Base-by-base conservation (phyloP, 2,797 vertebrate species). In the Anguilla obscura region DNA sequence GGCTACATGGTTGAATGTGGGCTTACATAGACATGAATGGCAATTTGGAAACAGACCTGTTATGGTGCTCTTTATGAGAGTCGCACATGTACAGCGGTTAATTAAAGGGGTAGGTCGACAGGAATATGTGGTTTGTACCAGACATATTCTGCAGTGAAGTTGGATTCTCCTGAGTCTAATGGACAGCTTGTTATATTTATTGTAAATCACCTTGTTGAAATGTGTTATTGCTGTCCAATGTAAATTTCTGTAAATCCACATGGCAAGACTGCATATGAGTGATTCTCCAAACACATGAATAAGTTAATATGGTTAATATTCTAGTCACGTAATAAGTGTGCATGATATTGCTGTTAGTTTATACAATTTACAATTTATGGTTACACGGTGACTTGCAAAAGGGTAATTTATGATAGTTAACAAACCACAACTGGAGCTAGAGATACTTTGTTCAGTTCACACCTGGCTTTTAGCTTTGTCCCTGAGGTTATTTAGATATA, bases 401-500 rank as follows among this genome's bases (percentile, higher is more conserved):
- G 63, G n/a, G n/a, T 9, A 24, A 66, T 66, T 66, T 66, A 66
- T 9, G 63, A 66, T 66, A 24, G 21, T 66, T 66, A 24, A 24
- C 24, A 27, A 66, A 9, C 24, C 63, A 66, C 63, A 9, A n/a
- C 21, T 66, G n/a, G 24, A 66, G 63, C 63, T 66, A 6, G 63
- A 66, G 12, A 18, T 79, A 21, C 30, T 79, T 82, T 48, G 40
- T 48, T 48, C 18, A 24, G 88, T 12, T 14, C 52, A 86, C 74
- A 63, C 54, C 89, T 90, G 89, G 79, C 89, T 88, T 66, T 30
- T 88, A 89, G 87, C 84, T 45, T 58, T 24, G 16, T 6, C 92
- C 90, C 92, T 27, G 69, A 89, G 92, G 90, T 90, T 93, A 87
- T 93, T 94, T 90, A 89, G 88, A 87, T 91, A 87, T 91, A 85